Conservation (phyloP, 2,888 invertebrate species). For the Philereme vetulata region DNA sequence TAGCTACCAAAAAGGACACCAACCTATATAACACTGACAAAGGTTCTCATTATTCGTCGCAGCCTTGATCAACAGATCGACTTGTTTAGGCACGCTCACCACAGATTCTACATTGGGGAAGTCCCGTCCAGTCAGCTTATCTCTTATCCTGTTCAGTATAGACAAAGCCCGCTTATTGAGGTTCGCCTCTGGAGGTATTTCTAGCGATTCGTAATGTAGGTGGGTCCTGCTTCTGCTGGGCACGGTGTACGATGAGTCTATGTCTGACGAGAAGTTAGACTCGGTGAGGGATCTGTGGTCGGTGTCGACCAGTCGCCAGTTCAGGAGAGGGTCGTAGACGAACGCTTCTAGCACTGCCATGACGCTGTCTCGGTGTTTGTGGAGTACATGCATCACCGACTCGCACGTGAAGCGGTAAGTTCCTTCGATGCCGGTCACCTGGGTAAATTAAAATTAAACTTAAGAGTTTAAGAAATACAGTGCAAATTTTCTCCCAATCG, state of each 20-base stretch:
- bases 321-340: constrained; percentile 98
- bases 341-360: constrained; percentile 99
- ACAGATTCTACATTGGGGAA: constrained; percentile 90
- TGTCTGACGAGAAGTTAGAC: constrained; percentile 72
- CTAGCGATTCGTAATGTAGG: constrained; percentile 69
- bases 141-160: constrained; percentile 95
- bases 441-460: constrained; percentile 15
- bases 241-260: constrained; percentile 68
- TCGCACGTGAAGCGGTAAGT: constrained; percentile 98
- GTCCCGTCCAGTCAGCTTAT: constrained; percentile 97
- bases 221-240: constrained; percentile 70
- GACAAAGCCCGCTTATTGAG: constrained; percentile 96
- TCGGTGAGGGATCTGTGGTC: constrained; percentile 70
- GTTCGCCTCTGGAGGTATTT: constrained; percentile 87
- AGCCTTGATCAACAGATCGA: constrained; percentile 96
- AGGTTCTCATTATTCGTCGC: constrained; percentile 99
- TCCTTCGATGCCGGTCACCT: constrained; percentile 98
- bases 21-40: constrained; percentile 99
- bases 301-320: constrained; percentile 91
- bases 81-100: constrained; percentile 93
- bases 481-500: too few relatives aligned
- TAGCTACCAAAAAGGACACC: constrained; percentile 93
- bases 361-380: constrained; percentile 97
- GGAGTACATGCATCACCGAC: constrained; percentile 96
- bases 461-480: background rate